Percentiles rank a stretch among this genome's conserved stretches.
Evolutionary conservation across 2,797 vertebrate genomes (phyloP).

Genomic region (Propithecus deckenii): DNA sequence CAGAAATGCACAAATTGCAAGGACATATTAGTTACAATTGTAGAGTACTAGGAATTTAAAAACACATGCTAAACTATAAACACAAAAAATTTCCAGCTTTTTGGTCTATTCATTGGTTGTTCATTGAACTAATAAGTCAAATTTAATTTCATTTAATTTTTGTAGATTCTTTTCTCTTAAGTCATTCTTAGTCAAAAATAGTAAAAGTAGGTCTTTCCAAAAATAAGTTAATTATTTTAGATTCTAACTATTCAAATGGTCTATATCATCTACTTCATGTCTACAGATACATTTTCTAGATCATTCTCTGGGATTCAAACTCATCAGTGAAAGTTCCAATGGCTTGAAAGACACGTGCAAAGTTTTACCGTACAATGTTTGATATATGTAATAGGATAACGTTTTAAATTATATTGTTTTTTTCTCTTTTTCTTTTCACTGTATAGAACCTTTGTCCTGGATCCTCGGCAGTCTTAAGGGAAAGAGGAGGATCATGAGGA

Average conservation of each 20-base stretch:
- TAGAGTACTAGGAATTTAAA: neutral
- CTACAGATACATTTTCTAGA: neutral
- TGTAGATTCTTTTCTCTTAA: neutral
- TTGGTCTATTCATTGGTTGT: neutral
- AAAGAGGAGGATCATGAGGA: neutral
- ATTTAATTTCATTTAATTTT: neutral
- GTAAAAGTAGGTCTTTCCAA: neutral
- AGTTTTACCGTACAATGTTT: neutral
- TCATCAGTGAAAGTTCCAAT: neutral
- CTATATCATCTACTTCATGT: neutral
- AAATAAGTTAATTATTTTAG: constrained; percentile 5
- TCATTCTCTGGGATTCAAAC: neutral
- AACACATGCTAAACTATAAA: neutral
- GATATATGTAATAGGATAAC: neutral
- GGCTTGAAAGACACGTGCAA: neutral
- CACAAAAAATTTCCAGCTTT: neutral
- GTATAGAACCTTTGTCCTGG: neutral
- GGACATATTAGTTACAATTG: neutral
- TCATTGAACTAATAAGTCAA: neutral
- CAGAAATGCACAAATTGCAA: constrained; percentile 26
- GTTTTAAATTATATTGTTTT: neutral
- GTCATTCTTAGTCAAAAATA: neutral
- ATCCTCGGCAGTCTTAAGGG: neutral
- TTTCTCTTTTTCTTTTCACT: neutral
- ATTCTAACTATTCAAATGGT: neutral